Conservation (phyloP, 2,113 vertebrate genomes). For the Coturnix japonica region DNA sequence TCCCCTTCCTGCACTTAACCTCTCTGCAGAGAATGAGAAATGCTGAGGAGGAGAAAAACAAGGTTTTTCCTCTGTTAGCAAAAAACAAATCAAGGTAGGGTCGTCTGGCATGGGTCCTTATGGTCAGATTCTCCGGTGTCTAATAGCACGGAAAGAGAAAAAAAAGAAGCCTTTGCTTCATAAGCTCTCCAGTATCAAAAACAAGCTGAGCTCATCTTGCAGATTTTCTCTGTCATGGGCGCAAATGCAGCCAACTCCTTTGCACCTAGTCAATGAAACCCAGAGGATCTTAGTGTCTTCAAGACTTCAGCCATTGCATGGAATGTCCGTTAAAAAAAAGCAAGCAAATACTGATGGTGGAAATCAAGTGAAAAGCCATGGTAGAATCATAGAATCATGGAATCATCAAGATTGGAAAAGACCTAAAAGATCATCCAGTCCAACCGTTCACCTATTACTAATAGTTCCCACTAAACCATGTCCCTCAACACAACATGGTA, state of each 20-base stretch:
- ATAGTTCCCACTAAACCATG: no score
- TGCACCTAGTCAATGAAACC: not conserved
- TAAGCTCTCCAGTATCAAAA: not conserved
- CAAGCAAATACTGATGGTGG: not conserved
- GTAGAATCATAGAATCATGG: no score
- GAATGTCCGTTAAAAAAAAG: not conserved
- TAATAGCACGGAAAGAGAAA: not conserved
- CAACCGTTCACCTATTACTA: no score
- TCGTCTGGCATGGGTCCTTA: not conserved
- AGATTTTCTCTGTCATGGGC: not conserved
- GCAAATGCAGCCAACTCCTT: not conserved
- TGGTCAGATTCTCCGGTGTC: not conserved
- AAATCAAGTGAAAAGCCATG: not conserved
- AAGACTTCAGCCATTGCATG: not conserved
- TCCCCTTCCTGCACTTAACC: slow-evolving; percentile 11
- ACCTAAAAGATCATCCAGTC: no score
- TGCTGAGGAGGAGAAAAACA: not conserved
- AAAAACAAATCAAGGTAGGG: not conserved
- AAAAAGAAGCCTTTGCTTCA: not conserved
- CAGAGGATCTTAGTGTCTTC: not conserved
- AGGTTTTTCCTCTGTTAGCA: not conserved
- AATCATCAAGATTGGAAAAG: no score
- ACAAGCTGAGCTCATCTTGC: not conserved
- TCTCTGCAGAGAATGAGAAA: not conserved
- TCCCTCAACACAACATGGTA: no score